Conservation (phyloP, 2,113 vertebrate genomes). For the Osmerus mordax region DNA sequence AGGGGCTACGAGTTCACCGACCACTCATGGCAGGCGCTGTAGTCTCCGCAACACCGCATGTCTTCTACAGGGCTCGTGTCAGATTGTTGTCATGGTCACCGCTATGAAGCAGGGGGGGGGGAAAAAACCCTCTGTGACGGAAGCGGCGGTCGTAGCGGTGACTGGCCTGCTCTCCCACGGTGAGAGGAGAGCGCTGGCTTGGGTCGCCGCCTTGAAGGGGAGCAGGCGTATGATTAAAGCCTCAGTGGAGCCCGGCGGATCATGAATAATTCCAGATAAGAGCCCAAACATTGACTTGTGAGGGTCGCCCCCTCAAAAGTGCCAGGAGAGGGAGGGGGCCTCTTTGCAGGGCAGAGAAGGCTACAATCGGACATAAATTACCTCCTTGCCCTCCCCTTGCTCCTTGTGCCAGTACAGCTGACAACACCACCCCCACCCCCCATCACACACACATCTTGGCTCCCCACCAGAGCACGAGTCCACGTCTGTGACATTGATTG, state of each 20-base stretch:
- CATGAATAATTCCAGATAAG: conserved; percentile 58
- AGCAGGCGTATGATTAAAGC: conserved; percentile 55
- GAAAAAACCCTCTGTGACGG: conserved; percentile 41
- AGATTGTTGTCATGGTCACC: conserved; percentile 51
- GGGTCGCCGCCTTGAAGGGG: conserved; percentile 44
- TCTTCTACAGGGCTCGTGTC: conserved; percentile 47
- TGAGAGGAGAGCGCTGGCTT: conserved; percentile 14
- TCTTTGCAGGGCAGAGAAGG: conserved; percentile 18
- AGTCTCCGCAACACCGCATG: conserved; percentile 7
- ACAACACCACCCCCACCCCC: neutral
- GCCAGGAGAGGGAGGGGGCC: conserved; percentile 23
- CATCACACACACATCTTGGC: neutral
- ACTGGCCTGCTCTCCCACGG: conserved; percentile 49
- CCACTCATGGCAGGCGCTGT: too few relatives aligned
- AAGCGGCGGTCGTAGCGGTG: conserved; percentile 44
- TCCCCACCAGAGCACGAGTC: neutral
- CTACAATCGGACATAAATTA: conserved; percentile 33
- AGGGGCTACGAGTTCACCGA: too few relatives aligned
- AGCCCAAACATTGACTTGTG: conserved; percentile 41
- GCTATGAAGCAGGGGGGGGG: conserved; percentile 10
- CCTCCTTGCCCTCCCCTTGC: neutral
- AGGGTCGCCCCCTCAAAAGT: conserved; percentile 32
- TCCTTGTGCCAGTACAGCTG: neutral
- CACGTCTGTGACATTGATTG: conserved; percentile 13
- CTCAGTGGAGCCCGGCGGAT: conserved; percentile 44